Evolutionary conservation across 2,113 vertebrate species (phyloP).

Genomic region (Pipa parva): DNA sequence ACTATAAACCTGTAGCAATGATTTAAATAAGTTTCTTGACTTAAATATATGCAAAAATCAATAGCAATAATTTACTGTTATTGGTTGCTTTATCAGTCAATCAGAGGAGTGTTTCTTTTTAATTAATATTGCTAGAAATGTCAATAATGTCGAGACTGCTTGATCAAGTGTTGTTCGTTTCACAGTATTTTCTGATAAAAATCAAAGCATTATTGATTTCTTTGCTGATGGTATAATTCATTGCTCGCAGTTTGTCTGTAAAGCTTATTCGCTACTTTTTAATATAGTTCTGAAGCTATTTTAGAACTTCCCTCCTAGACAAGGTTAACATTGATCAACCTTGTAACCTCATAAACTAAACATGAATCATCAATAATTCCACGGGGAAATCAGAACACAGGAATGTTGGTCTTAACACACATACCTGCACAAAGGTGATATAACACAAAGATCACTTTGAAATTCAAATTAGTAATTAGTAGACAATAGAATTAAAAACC

Average conservation of each 20-base stretch:
- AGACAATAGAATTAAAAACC: too few relatives aligned
- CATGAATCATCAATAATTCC: constrained; percentile 35
- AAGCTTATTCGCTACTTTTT: constrained; percentile 58
- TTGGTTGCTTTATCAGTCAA: constrained; percentile 58
- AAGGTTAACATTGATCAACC: constrained; percentile 68
- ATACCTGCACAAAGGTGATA: background rate
- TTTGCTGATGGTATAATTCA: constrained; percentile 64
- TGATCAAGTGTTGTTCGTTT: constrained; percentile 70
- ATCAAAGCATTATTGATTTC: constrained; percentile 65
- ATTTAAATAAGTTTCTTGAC: constrained; percentile 13
- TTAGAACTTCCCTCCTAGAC: constrained; percentile 56
- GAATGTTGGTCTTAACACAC: background rate
- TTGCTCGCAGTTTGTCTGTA: constrained; percentile 56
- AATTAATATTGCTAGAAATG: constrained; percentile 75
- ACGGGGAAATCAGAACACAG: background rate
- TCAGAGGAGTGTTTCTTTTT: constrained; percentile 67
- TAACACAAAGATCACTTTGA: too few relatives aligned
- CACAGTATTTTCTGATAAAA: constrained; percentile 68
- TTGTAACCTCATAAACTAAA: constrained; percentile 32
- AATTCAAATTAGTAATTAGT: too few relatives aligned
- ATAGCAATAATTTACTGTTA: constrained; percentile 53
- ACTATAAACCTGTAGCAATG: background rate
- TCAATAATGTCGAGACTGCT: constrained; percentile 56
- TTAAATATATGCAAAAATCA: constrained; percentile 15
- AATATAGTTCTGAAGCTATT: constrained; percentile 58